Conservation (phyloP, 2,888 invertebrate species). For the Liopterus haemorrhoidalis region DNA sequence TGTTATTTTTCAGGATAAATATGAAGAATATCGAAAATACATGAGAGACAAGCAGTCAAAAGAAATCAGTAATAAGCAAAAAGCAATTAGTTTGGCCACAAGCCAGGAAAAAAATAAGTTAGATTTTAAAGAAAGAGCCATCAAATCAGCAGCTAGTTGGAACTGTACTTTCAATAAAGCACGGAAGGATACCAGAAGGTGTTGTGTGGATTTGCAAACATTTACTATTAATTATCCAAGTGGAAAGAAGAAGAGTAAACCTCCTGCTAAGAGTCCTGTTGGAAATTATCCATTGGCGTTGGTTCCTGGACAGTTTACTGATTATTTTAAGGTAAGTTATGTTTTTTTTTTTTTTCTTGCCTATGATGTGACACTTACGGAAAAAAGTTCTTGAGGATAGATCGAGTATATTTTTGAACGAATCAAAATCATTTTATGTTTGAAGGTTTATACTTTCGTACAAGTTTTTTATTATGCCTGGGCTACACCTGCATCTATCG, state of each 20-base stretch:
- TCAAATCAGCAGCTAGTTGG: conserved; percentile 82
- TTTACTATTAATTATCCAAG: conserved; percentile 76
- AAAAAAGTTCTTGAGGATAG: background rate
- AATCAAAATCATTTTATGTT: too few species aligned
- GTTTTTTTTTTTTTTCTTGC: conserved; percentile 11
- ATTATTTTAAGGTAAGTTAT: conserved; percentile 60
- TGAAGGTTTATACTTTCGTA: too few species aligned
- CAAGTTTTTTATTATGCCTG: too few species aligned
- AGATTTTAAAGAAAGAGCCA: conserved; percentile 74
- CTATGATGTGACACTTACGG: background rate
- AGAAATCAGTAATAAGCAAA: conserved; percentile 62
- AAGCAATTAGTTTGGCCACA: conserved; percentile 54
- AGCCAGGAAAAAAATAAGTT: conserved; percentile 51
- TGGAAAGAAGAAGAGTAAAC: conserved; percentile 42
- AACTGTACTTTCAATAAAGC: conserved; percentile 78
- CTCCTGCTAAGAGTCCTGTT: conserved; percentile 44
- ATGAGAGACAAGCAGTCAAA: conserved; percentile 64
- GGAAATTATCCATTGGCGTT: conserved; percentile 85
- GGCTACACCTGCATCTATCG: too few species aligned
- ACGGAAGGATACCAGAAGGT: conserved; percentile 69
- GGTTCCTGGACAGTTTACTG: conserved; percentile 94
- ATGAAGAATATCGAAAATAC: conserved; percentile 79
- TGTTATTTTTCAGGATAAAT: conserved; percentile 59
- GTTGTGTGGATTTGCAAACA: conserved; percentile 89
- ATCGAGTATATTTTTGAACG: too few species aligned